phyloP scores from a whole-genome alignment of 1,140 invertebrate genomes.

The Acromyrmex heyeri region DNA sequence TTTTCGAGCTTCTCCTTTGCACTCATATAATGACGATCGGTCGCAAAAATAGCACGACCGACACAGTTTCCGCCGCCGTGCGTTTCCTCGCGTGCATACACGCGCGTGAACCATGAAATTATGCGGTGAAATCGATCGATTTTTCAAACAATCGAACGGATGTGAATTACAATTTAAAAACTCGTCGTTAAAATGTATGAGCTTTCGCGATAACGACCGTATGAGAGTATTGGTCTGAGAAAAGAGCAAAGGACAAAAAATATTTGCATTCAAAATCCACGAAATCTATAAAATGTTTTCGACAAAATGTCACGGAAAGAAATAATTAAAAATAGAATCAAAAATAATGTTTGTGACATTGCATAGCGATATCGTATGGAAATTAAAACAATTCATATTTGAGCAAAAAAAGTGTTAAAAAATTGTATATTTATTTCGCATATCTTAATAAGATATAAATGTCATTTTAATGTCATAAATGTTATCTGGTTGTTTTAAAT shows the following conservation, averaged over 20 bases:
- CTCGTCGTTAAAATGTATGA: constrained; percentile 68
- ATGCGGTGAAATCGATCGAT: constrained; percentile 57
- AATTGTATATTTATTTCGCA: too few relatives aligned
- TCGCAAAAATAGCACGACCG: constrained; percentile 20
- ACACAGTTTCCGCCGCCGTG: constrained; percentile 7
- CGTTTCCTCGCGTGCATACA: not conserved
- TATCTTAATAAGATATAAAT: too few relatives aligned
- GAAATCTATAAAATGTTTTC: not conserved
- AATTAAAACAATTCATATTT: too few relatives aligned
- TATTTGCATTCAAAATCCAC: not conserved
- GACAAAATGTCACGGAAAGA: not conserved
- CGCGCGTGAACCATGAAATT: constrained; percentile 37
- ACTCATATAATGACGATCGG: not conserved
- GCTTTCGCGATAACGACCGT: not conserved
- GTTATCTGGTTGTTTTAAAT: too few relatives aligned
- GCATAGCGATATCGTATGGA: too few relatives aligned
- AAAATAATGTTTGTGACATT: too few relatives aligned
- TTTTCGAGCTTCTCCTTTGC: constrained; percentile 17
- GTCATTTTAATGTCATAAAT: too few relatives aligned
- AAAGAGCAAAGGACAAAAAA: not conserved
- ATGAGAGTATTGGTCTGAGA: not conserved
- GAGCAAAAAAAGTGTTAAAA: too few relatives aligned
- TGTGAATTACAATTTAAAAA: constrained; percentile 67
- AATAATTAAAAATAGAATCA: not conserved
- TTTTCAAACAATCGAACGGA: constrained; percentile 49